These are phyloP conservation scores for Polylopha cassiicola DNA, from an alignment of 2,888 invertebrate genomes.

Conservation along the genomic window DNA sequence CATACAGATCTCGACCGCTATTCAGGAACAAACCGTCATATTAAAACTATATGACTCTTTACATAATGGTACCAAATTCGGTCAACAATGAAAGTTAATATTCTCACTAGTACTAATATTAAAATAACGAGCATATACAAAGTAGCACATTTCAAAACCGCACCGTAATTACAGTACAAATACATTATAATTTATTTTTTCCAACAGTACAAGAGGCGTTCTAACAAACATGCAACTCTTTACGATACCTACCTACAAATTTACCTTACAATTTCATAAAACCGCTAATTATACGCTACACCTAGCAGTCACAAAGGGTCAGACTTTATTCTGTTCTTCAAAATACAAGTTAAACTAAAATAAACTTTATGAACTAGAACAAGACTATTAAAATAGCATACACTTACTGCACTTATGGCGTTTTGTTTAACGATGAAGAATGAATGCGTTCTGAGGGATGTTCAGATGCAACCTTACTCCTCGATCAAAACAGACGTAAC, in stretches of 20 bases:
- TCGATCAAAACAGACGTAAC: constrained; percentile 31
- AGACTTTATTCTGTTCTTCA: constrained; percentile 39
- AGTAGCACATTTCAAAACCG: no score
- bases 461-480: constrained; percentile 60
- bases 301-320: constrained; percentile 62
- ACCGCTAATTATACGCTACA: constrained; percentile 72
- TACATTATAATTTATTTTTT: no score
- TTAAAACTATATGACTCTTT: no score
- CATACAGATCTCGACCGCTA: no score
- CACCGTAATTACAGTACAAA: no score
- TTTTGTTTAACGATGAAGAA: constrained; percentile 33
- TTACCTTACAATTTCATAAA: constrained; percentile 73
- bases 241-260: constrained; percentile 43
- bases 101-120: no score
- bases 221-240: constrained; percentile 37
- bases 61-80: no score
- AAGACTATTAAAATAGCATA: constrained; percentile 29
- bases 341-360: constrained; percentile 26
- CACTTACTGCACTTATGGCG: constrained; percentile 25
- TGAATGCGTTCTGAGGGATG: constrained; percentile 72
- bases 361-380: constrained; percentile 25
- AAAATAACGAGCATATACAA: no score
- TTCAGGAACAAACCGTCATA: no score
- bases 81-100: no score
- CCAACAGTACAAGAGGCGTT: constrained; percentile 35